Evolutionary conservation across 1,140 invertebrate species (phyloP).

Genomic region (Agrilus planipennis): DNA sequence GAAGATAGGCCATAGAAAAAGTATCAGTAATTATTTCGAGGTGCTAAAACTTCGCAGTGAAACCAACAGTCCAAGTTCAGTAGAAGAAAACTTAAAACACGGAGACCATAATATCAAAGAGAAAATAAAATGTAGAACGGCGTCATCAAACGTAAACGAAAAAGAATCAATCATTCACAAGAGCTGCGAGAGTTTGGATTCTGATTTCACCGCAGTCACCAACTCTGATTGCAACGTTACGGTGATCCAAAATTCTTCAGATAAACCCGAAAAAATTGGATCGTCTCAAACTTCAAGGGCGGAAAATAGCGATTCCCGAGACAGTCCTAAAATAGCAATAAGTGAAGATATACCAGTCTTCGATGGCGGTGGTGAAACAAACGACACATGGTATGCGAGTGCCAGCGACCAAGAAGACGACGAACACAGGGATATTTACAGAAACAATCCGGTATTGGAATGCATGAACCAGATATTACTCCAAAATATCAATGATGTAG

Average conservation of each 20-base stretch:
- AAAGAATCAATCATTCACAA: no score
- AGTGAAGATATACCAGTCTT: slow-evolving; percentile 33
- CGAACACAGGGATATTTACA: slow-evolving; percentile 46
- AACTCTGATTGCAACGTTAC: slow-evolving; percentile 19
- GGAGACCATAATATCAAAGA: no score
- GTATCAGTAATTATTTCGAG: slow-evolving; percentile 39
- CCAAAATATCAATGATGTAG: slow-evolving; percentile 37
- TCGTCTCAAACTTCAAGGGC: slow-evolving; percentile 7
- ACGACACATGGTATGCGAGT: slow-evolving; percentile 57
- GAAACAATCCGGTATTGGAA: slow-evolving; percentile 63
- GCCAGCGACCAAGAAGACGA: slow-evolving; percentile 57
- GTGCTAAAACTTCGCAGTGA: slow-evolving; percentile 37
- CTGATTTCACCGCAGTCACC: slow-evolving; percentile 1
- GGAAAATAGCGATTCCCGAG: slow-evolving; percentile 4
- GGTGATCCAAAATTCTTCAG: slow-evolving; percentile 16
- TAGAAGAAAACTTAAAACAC: slow-evolving; percentile 38
- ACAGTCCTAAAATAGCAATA: slow-evolving; percentile 12
- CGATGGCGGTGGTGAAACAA: slow-evolving; percentile 37
- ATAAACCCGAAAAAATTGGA: no score
- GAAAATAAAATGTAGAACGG: no score
- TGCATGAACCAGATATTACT: slow-evolving; percentile 66
- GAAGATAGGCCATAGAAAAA: slow-evolving; percentile 41
- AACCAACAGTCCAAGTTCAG: slow-evolving; percentile 39
- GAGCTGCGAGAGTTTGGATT: no score
- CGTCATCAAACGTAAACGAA: no score